A percentile compares a stretch with the other conserved stretches of the same genome.
Evolutionary conservation across 2,797 vertebrate species (phyloP).

Genomic region (Falco peregrinus): DNA sequence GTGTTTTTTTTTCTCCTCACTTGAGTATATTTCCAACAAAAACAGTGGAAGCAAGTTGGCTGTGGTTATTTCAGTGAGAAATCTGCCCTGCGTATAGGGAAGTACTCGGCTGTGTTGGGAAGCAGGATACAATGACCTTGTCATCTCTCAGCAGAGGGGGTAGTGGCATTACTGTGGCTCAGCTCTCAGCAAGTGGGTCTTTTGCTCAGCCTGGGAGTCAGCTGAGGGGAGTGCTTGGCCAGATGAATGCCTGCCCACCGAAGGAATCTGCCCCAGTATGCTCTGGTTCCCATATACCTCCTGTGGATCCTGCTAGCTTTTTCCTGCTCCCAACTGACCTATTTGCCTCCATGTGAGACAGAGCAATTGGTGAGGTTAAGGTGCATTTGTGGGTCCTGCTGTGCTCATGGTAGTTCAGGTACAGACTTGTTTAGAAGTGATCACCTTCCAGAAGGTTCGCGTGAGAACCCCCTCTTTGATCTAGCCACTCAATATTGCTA

Average conservation of each 20-base stretch:
- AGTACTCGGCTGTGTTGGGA: not conserved
- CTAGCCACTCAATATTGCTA: not conserved
- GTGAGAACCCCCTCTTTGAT: not conserved
- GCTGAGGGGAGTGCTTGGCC: not conserved
- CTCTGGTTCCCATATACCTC: not conserved
- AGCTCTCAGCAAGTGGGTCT: not conserved
- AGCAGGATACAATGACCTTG: not conserved
- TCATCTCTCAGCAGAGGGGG: not conserved
- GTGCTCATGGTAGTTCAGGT: not conserved
- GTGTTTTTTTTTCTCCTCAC: not conserved
- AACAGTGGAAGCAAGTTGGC: not conserved
- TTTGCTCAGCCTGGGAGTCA: not conserved
- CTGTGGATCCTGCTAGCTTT: not conserved
- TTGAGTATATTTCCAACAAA: not conserved
- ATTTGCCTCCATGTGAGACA: not conserved
- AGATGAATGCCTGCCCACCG: not conserved
- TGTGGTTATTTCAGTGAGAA: not conserved
- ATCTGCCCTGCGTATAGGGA: not conserved
- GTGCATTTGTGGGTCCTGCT: not conserved
- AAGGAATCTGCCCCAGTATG: rapidly evolving
- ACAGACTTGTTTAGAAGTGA: not conserved
- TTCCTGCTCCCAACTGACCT: rapidly evolving
- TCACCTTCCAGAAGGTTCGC: not conserved
- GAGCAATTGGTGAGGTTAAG: not conserved
- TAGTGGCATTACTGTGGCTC: not conserved